Conservation (phyloP, 2,797 vertebrate species). For the Erpetoichthys calabaricus region DNA sequence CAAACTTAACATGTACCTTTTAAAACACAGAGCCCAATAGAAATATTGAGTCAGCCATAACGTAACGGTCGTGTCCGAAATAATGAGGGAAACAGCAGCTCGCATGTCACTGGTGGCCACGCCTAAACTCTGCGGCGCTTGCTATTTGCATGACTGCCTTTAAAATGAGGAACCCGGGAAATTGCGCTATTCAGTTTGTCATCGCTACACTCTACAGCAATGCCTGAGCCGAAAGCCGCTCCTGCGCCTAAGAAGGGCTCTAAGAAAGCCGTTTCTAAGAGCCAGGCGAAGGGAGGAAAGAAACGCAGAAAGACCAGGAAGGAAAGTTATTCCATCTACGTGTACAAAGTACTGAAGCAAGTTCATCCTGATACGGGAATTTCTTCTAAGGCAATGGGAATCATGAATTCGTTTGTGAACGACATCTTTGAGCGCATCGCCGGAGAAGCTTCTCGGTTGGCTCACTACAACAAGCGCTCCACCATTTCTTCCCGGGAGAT, state of each 20-base stretch:
- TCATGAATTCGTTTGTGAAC: constrained; percentile 3
- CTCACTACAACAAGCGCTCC: neutral
- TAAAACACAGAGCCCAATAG: too few relatives aligned
- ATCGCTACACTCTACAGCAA: neutral
- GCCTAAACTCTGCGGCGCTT: too few relatives aligned
- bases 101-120: too few relatives aligned
- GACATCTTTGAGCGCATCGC: constrained; percentile 11
- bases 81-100: too few relatives aligned
- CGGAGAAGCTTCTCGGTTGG: constrained; percentile 18
- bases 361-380: constrained; percentile 2
- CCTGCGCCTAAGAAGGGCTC: neutral
- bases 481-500: too few relatives aligned
- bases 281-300: neutral
- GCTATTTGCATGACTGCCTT: too few relatives aligned
- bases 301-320: neutral
- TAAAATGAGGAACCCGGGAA: too few relatives aligned
- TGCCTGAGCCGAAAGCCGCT: neutral
- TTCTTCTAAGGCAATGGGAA: constrained; percentile 18
- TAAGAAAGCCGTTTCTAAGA: neutral
- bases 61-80: too few relatives aligned
- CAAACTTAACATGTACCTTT: too few relatives aligned
- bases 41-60: too few relatives aligned
- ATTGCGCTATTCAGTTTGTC: too few relatives aligned
- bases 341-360: neutral
- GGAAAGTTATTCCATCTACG: neutral